These are phyloP conservation scores for Pseudococcus longispinus DNA, from an alignment of 2,888 invertebrate species.

Conservation along the genomic window DNA sequence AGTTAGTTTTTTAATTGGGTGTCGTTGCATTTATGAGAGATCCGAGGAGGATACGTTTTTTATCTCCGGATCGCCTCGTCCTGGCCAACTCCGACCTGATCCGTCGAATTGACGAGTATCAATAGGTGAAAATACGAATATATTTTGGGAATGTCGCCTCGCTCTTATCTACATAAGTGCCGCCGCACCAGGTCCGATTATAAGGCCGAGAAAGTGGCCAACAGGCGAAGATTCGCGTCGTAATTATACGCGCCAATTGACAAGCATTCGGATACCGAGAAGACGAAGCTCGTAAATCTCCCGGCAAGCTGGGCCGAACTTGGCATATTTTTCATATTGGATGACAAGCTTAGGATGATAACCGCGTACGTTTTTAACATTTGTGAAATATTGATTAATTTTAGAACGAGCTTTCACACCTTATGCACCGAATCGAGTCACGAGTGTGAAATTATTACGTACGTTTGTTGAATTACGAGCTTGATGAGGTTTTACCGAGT, in stretches of 20 bases:
- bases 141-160: constrained; percentile 13
- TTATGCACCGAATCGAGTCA: neutral
- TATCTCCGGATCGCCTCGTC: neutral
- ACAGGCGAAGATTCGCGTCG: neutral
- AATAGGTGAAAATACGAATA: constrained; percentile 25
- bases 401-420: constrained; percentile 19
- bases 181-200: neutral
- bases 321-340: neutral
- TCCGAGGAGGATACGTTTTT: neutral
- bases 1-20: constrained; percentile 14
- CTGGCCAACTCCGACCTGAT: neutral
- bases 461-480: neutral
- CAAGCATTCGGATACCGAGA: neutral
- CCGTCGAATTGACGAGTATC: neutral
- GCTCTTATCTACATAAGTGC: neutral
- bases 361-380: neutral
- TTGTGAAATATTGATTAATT: constrained; percentile 11
- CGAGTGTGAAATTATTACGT: constrained; percentile 22
- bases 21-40: neutral
- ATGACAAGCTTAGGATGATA: neutral
- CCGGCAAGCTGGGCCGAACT: neutral
- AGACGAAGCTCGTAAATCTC: neutral
- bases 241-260: constrained; percentile 3
- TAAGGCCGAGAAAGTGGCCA: neutral
- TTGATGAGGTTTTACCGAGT: neutral